Conservation (phyloP, 2,888 invertebrate genomes). For the Cinara cedri region DNA sequence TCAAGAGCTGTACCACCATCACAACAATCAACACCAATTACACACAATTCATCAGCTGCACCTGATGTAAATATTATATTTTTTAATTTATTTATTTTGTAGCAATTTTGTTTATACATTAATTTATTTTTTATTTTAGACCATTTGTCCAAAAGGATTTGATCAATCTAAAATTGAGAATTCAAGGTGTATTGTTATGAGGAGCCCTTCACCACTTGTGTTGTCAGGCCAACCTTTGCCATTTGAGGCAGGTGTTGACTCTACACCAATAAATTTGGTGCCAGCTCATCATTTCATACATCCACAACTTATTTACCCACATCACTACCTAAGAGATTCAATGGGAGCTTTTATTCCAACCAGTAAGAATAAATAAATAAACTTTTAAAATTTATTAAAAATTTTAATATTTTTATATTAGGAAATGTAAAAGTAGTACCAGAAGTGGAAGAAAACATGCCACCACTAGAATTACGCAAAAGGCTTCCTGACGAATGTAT, state of each 20-base stretch:
- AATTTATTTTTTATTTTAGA: slow-evolving; percentile 27
- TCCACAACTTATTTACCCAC: slow-evolving; percentile 65
- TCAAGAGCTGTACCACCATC: slow-evolving; percentile 35
- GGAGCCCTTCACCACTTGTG: slow-evolving; percentile 50
- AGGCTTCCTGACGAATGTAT: slow-evolving; percentile 39
- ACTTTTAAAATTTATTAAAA: slow-evolving; percentile 6
- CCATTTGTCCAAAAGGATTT: slow-evolving; percentile 54
- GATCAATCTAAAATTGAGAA: slow-evolving; percentile 52
- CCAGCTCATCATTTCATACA: slow-evolving; percentile 66
- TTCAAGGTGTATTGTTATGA: slow-evolving; percentile 53
- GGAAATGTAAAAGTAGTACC: slow-evolving; percentile 29
- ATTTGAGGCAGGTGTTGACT: slow-evolving; percentile 32
- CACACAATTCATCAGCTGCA: slow-evolving; percentile 26
- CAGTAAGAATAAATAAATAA: slow-evolving; percentile 15
- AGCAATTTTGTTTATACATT: background rate
- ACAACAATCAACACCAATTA: slow-evolving; percentile 17
- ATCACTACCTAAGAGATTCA: slow-evolving; percentile 42
- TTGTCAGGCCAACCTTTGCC: slow-evolving; percentile 34
- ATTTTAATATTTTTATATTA: slow-evolving; percentile 7
- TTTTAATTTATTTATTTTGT: background rate
- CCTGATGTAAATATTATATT: slow-evolving; percentile 42
- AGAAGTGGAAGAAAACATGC: slow-evolving; percentile 43
- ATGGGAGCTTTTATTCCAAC: slow-evolving; percentile 43
- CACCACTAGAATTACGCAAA: slow-evolving; percentile 48
- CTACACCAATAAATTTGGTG: slow-evolving; percentile 36